A percentile compares a stretch with the other conserved stretches of the same genome.
phyloP scores from a whole-genome alignment of 2,797 vertebrate species.

The Phoebastria nigripes region DNA sequence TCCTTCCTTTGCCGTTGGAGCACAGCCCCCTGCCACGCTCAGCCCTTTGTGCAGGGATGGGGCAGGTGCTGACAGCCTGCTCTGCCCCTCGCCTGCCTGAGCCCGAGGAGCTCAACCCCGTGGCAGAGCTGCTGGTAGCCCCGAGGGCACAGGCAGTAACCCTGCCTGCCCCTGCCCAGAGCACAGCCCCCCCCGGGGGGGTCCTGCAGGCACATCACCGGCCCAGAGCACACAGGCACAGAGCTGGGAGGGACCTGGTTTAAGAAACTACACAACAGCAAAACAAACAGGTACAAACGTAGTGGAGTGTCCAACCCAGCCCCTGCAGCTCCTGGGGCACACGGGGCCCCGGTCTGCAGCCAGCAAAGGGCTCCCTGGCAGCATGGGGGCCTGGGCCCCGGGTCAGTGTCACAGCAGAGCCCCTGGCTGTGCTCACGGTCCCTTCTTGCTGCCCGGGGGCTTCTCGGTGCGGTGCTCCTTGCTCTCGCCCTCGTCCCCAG shows the following conservation, averaged over 20 bases:
- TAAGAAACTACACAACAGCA: conserved; percentile 41
- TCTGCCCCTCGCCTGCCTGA: conserved; percentile 32
- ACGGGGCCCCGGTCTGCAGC: rapidly evolving
- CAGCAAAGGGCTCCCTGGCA: not conserved
- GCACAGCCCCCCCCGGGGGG: rapidly evolving
- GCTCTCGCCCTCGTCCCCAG: conserved; percentile 70
- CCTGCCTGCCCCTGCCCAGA: not conserved
- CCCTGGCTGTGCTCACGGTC: rapidly evolving
- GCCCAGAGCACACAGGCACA: not conserved
- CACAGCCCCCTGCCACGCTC: not conserved
- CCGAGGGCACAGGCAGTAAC: not conserved
- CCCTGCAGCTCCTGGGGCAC: not conserved
- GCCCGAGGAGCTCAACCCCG: conserved; percentile 68
- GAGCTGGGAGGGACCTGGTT: conserved; percentile 37
- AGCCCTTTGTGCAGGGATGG: not conserved
- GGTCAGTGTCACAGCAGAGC: not conserved
- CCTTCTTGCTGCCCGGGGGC: conserved; percentile 44
- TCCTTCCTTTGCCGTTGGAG: not conserved
- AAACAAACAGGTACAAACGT: not conserved
- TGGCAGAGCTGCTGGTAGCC: conserved; percentile 70
- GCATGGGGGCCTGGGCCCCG: rapidly evolving
- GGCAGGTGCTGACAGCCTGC: not conserved
- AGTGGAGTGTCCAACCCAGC: conserved; percentile 42
- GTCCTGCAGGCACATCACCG: rapidly evolving
- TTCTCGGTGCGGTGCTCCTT: conserved; percentile 83